phyloP scores from a whole-genome alignment of 2,888 invertebrate genomes.

The Chesias legatella region DNA sequence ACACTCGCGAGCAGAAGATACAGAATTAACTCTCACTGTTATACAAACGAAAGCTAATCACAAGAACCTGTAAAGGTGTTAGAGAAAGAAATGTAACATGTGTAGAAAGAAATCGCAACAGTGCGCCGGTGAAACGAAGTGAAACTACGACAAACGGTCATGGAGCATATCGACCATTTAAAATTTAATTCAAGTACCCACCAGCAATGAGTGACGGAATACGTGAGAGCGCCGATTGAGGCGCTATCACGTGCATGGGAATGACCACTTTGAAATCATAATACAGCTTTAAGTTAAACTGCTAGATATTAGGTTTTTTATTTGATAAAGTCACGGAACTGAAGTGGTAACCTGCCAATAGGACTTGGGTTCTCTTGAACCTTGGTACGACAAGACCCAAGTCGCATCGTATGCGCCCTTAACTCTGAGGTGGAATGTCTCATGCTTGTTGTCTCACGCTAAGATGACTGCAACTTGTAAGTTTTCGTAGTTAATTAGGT shows the following conservation, averaged over 20 bases:
- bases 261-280: slow-evolving; percentile 15
- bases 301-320: no score
- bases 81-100: slow-evolving; percentile 54
- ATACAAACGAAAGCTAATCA: slow-evolving; percentile 19
- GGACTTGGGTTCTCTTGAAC: no score
- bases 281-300: slow-evolving; percentile 7
- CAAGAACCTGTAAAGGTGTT: slow-evolving; percentile 38
- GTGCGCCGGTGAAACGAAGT: slow-evolving; percentile 62
- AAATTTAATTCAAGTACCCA: slow-evolving; percentile 68
- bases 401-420: no score
- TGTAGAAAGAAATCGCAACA: slow-evolving; percentile 64
- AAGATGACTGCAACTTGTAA: no score
- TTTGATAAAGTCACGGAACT: no score
- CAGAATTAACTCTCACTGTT: slow-evolving; percentile 8
- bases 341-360: no score
- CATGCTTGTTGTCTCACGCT: no score
- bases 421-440: no score
- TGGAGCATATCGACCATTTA: slow-evolving; percentile 70
- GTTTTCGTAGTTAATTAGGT: no score
- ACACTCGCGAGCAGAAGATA: slow-evolving; percentile 5
- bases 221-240: slow-evolving; percentile 18
- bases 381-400: no score
- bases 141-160: slow-evolving; percentile 66
- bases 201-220: slow-evolving; percentile 42
- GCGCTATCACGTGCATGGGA: slow-evolving; percentile 29